Evolutionary conservation across 2,888 invertebrate genomes (phyloP).

Genomic region (Aquatica leii): DNA sequence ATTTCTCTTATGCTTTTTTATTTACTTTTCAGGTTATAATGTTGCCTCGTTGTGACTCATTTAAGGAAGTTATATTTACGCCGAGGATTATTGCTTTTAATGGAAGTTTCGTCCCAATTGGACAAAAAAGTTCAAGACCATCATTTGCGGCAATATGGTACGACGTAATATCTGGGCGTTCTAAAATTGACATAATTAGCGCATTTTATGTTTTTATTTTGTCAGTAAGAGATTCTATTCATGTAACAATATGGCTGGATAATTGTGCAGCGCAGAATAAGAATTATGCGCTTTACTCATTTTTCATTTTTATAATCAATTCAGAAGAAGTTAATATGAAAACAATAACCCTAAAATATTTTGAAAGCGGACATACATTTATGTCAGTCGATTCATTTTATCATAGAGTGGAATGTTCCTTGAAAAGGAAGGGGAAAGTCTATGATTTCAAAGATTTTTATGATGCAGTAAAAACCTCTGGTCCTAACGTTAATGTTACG

Average conservation of each 20-base stretch:
- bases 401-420: slow-evolving; percentile 25
- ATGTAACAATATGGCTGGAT: slow-evolving; percentile 36
- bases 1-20: no score
- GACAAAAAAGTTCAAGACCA: no score
- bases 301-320: slow-evolving; percentile 37
- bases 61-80: no score
- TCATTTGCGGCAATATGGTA: slow-evolving; percentile 15
- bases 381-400: slow-evolving; percentile 34
- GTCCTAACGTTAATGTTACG: no score
- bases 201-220: background rate
- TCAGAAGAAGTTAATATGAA: slow-evolving; percentile 22
- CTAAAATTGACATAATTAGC: slow-evolving; percentile 22
- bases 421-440: slow-evolving; percentile 24
- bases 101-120: no score
- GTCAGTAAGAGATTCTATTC: slow-evolving; percentile 22
- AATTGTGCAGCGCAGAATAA: slow-evolving; percentile 15
- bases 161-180: slow-evolving; percentile 20
- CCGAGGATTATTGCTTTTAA: no score
- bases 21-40: no score
- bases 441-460: slow-evolving; percentile 26
- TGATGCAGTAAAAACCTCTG: no score
- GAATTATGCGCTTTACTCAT: slow-evolving; percentile 29
- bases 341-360: slow-evolving; percentile 28
- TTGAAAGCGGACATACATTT: slow-evolving; percentile 34
- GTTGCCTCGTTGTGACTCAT: no score